Conservation (phyloP, 2,888 invertebrate genomes). For the Athalia cordata region DNA sequence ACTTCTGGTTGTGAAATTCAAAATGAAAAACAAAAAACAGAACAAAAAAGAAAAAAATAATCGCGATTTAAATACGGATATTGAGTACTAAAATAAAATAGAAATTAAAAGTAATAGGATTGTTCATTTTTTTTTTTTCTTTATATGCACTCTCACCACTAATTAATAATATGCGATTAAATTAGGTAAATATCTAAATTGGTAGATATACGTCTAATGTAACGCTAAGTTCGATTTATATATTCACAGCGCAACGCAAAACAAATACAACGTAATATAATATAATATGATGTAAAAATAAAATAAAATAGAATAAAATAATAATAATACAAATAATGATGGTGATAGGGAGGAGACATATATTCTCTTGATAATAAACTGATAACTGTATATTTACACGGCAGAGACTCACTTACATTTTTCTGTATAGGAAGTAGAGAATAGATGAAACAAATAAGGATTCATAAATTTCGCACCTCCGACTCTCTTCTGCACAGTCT, state of each 20-base stretch:
- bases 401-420: neutral
- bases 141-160: slow-evolving; percentile 11
- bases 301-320: neutral
- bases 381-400: neutral
- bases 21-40: neutral
- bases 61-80: slow-evolving; percentile 9
- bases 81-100: slow-evolving; percentile 8
- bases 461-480: slow-evolving; percentile 17
- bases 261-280: neutral
- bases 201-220: neutral
- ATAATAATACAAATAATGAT: neutral
- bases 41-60: neutral
- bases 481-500: slow-evolving; percentile 38
- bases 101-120: slow-evolving; percentile 42
- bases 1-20: slow-evolving; percentile 43
- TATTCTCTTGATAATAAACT: neutral
- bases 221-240: neutral
- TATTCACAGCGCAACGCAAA: slow-evolving; percentile 8
- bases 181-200: slow-evolving; percentile 9
- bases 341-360: neutral
- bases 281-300: neutral
- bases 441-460: slow-evolving; percentile 12
- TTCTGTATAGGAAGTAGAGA: slow-evolving; percentile 15
- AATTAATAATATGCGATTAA: slow-evolving; percentile 2
- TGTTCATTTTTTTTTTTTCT: slow-evolving; percentile 1